phyloP scores from a whole-genome alignment of 2,113 vertebrate species.

The Sceloporus undulatus region DNA sequence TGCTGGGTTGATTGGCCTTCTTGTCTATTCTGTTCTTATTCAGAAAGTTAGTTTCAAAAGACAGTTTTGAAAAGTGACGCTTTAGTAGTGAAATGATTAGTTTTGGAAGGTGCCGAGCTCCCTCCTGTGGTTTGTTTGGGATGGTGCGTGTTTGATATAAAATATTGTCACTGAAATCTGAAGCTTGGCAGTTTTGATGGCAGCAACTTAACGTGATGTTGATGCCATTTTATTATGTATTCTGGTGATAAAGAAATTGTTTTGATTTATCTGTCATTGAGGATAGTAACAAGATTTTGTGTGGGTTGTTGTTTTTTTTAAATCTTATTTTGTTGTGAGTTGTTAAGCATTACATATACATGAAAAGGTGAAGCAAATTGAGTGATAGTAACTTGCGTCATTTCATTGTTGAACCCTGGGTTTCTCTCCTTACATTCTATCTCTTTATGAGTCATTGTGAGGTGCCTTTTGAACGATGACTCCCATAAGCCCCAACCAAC shows the following conservation, averaged over 20 bases:
- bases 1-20: neutral
- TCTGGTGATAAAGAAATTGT: neutral
- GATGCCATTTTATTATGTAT: neutral
- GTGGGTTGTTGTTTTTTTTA: neutral
- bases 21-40: neutral
- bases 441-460: neutral
- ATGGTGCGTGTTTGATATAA: neutral
- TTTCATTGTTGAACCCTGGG: neutral
- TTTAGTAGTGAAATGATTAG: neutral
- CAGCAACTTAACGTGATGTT: neutral
- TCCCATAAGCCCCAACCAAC: too few species aligned
- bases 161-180: neutral
- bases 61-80: neutral
- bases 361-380: neutral
- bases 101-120: constrained; percentile 51
- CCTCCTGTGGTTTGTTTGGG: constrained; percentile 53
- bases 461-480: too few species aligned
- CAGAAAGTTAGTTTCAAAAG: neutral
- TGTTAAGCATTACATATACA: neutral
- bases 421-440: neutral
- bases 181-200: neutral
- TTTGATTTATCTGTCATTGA: neutral
- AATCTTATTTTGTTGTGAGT: neutral
- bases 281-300: neutral
- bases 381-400: neutral